phyloP scores from a whole-genome alignment of 2,113 vertebrate genomes.

The Neolamprologus brichardi region DNA sequence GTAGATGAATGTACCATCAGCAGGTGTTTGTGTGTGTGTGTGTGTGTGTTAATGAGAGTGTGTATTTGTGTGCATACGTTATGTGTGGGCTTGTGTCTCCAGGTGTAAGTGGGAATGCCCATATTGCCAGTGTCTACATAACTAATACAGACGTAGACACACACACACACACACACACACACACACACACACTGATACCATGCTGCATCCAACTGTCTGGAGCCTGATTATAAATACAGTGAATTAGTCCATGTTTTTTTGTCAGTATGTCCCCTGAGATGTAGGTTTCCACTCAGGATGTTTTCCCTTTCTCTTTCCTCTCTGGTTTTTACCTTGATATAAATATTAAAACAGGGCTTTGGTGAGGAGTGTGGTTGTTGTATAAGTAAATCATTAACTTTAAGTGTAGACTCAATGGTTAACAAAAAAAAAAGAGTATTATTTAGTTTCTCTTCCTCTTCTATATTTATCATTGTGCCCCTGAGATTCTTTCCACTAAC shows the following conservation, averaged over 20 bases:
- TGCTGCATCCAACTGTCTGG: not conserved
- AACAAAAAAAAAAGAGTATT: not conserved
- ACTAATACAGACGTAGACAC: not conserved
- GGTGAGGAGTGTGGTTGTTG: not conserved
- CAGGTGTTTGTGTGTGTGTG: constrained; percentile 20
- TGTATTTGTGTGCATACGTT: not conserved
- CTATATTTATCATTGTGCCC: not conserved
- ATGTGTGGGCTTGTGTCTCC: not conserved
- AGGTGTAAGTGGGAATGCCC: not conserved
- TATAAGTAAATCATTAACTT: constrained; percentile 1
- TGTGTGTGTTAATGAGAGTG: not conserved
- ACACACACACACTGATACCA: not conserved
- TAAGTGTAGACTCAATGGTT: not conserved
- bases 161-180: not conserved
- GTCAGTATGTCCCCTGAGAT: not conserved
- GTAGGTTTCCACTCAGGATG: not conserved
- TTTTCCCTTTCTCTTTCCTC: not conserved
- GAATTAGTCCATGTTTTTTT: not conserved
- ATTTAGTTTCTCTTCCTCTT: not conserved
- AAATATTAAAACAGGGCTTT: not conserved
- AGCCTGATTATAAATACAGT: constrained; percentile 11
- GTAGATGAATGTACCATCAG: not conserved
- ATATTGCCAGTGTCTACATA: not conserved
- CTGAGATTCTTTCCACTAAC: not conserved
- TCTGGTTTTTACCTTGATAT: not conserved